Percentiles rank a stretch among this genome's conserved stretches.
Conservation (phyloP, 2,113 vertebrate genomes). For the Takifugu flavidus region DNA sequence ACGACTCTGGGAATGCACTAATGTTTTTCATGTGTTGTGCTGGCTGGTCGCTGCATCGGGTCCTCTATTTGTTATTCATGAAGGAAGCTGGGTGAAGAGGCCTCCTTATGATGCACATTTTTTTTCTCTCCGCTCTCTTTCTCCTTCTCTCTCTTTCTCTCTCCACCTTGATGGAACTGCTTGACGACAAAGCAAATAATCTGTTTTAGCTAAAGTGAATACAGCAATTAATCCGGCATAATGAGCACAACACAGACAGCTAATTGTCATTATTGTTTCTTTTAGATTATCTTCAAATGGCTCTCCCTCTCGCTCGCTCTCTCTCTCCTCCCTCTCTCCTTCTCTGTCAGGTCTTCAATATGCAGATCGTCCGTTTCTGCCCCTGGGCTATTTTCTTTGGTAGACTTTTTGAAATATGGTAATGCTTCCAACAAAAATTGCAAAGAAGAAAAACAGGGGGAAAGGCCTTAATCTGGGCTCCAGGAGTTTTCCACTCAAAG, state of each 20-base stretch:
- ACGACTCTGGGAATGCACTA: slow-evolving; percentile 64
- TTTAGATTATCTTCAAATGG: slow-evolving; percentile 43
- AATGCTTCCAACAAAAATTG: slow-evolving; percentile 65
- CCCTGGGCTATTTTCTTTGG: slow-evolving; percentile 72
- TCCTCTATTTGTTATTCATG: slow-evolving; percentile 77
- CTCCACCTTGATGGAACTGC: slow-evolving; percentile 13
- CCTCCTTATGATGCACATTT: slow-evolving; percentile 69
- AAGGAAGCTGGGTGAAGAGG: slow-evolving; percentile 75
- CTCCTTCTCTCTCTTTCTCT: slow-evolving; percentile 17
- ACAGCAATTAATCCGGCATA: slow-evolving; percentile 38
- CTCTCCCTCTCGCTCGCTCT: slow-evolving; percentile 27
- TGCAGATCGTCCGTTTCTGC: slow-evolving; percentile 66
- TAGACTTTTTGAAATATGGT: slow-evolving; percentile 72
- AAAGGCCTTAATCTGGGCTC: slow-evolving; percentile 63
- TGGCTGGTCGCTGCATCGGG: slow-evolving; percentile 61
- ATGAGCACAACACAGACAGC: slow-evolving; percentile 35
- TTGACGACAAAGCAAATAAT: slow-evolving; percentile 41
- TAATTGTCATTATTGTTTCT: slow-evolving; percentile 57
- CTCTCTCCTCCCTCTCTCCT: slow-evolving; percentile 27
- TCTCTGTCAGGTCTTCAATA: slow-evolving; percentile 62
- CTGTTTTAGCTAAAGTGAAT: slow-evolving; percentile 34
- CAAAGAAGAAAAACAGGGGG: slow-evolving; percentile 43
- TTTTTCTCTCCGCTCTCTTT: slow-evolving; percentile 33
- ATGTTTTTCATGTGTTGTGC: slow-evolving; percentile 76
- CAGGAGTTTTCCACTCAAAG: slow-evolving; percentile 60